Percentiles rank a stretch among this genome's conserved stretches.
These are phyloP conservation scores for Rhipidura dahli DNA, from an alignment of 2,113 vertebrate genomes.

Conservation along the genomic window DNA sequence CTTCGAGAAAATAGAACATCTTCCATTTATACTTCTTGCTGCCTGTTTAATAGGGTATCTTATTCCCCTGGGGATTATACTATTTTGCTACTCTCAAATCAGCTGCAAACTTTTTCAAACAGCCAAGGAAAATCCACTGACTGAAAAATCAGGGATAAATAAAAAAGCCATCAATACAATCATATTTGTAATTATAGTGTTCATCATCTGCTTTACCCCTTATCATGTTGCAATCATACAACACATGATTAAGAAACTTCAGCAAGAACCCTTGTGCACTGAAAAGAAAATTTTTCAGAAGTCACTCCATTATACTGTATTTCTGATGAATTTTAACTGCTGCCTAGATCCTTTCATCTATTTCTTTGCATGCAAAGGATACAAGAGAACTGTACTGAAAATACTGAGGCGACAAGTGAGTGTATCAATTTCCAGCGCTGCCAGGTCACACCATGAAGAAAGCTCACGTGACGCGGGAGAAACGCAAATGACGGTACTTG, in stretches of 20 bases:
- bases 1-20: slow-evolving; percentile 79
- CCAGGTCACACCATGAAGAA: slow-evolving; percentile 83
- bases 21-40: slow-evolving; percentile 85
- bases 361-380: slow-evolving; percentile 97
- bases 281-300: slow-evolving; percentile 86
- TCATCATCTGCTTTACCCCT: slow-evolving; percentile 90
- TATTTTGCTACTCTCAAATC: slow-evolving; percentile 88
- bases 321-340: slow-evolving; percentile 95
- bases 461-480: slow-evolving; percentile 79
- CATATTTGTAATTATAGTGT: slow-evolving; percentile 90
- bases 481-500: slow-evolving; percentile 65
- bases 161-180: slow-evolving; percentile 93
- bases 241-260: slow-evolving; percentile 91
- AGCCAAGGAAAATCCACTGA: slow-evolving; percentile 86
- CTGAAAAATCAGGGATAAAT: slow-evolving; percentile 88
- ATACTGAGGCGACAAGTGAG: slow-evolving; percentile 86
- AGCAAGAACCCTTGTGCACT: slow-evolving; percentile 70
- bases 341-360: slow-evolving; percentile 96
- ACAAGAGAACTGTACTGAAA: slow-evolving; percentile 91
- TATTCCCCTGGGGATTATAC: slow-evolving; percentile 83
- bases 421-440: slow-evolving; percentile 87
- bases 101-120: slow-evolving; percentile 85
- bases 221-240: slow-evolving; percentile 91
- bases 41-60: slow-evolving; percentile 87
- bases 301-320: slow-evolving; percentile 88